Evolutionary conservation across 1,140 invertebrate species (phyloP).

Genomic region (Gryon sp.): DNA sequence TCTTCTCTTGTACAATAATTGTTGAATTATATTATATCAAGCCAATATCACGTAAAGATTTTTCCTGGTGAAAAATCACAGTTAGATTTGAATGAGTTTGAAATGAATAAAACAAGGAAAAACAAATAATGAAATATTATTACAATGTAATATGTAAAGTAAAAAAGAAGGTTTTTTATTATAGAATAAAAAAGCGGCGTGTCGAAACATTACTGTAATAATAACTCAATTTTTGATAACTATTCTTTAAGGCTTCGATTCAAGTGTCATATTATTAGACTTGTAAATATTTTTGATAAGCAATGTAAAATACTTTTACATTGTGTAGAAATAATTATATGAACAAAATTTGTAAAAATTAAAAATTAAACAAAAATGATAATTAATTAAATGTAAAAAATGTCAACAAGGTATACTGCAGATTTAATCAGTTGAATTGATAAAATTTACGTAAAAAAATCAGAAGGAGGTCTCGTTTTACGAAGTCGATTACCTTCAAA

Average conservation of each 20-base stretch:
- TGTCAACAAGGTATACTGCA: slow-evolving; percentile 7
- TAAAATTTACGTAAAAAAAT: slow-evolving; percentile 42
- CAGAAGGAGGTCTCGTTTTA: slow-evolving; percentile 38
- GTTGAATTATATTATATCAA: slow-evolving; percentile 41
- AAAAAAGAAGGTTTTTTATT: neutral
- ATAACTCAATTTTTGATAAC: neutral
- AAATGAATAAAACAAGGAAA: neutral
- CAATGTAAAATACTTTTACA: slow-evolving; percentile 27
- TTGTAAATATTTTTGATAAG: slow-evolving; percentile 41
- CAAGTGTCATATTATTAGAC: slow-evolving; percentile 37
- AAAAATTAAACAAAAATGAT: too few species aligned
- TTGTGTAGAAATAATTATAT: neutral
- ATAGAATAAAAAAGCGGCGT: neutral
- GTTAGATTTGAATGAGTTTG: neutral
- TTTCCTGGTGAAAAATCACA: slow-evolving; percentile 56
- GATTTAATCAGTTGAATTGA: slow-evolving; percentile 11
- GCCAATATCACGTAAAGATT: slow-evolving; percentile 27
- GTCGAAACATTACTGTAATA: neutral
- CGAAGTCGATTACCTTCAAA: slow-evolving; percentile 49
- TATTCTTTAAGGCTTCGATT: slow-evolving; percentile 11
- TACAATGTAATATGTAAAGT: too few species aligned
- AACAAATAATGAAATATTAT: slow-evolving; percentile 13
- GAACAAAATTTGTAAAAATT: neutral
- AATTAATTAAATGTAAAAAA: too few species aligned
- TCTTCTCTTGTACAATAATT: slow-evolving; percentile 61